Evolutionary conservation across 2,113 vertebrate species (phyloP).

Genomic region (Pipra filicauda): DNA sequence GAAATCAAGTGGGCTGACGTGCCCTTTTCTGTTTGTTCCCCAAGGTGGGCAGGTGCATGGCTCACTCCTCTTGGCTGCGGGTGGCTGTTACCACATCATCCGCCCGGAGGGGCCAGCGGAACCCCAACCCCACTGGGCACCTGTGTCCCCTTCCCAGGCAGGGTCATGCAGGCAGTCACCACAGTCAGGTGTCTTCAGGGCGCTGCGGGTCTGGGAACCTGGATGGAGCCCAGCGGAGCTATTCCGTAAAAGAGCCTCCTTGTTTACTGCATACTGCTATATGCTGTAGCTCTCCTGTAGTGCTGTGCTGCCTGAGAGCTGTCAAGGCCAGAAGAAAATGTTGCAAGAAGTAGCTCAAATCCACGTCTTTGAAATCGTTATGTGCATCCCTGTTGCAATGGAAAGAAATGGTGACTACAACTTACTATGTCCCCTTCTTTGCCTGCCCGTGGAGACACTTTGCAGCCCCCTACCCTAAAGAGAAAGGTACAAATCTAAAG

Average conservation of each 20-base stretch:
- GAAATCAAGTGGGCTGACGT: rapidly evolving
- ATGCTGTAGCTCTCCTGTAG: neutral
- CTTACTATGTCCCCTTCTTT: neutral
- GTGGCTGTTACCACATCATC: rapidly evolving
- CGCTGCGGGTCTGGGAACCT: neutral
- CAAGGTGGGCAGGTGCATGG: neutral
- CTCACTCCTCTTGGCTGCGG: rapidly evolving
- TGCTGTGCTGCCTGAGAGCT: neutral
- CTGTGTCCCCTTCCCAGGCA: neutral
- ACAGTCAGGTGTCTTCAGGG: rapidly evolving
- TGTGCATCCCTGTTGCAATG: rapidly evolving
- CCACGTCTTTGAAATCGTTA: neutral
- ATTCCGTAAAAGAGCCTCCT: neutral
- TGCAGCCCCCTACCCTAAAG: neutral
- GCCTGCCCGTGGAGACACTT: neutral
- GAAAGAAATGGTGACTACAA: neutral
- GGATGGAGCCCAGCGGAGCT: neutral
- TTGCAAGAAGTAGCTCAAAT: neutral
- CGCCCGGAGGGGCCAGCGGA: rapidly evolving
- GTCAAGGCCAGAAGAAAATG: neutral
- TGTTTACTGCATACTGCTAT: neutral
- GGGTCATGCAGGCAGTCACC: rapidly evolving
- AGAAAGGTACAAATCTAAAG: neutral
- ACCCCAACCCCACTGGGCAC: rapidly evolving
- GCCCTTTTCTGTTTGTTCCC: neutral